phyloP scores from a whole-genome alignment of 2,888 invertebrate genomes.

The Nesidiocoris tenuis region DNA sequence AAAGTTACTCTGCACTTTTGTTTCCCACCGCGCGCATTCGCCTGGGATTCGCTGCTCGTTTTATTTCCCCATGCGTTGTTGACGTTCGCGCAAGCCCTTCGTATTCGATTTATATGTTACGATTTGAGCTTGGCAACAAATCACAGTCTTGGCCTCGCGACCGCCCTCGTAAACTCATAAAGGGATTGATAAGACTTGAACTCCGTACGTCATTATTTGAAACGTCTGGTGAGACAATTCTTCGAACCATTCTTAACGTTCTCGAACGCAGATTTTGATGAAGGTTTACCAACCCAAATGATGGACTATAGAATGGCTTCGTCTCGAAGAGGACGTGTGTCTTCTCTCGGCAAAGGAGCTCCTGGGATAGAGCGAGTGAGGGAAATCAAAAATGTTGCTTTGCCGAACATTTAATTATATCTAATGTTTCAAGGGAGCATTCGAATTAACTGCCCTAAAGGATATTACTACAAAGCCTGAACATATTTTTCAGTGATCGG shows the following conservation, averaged over 20 bases:
- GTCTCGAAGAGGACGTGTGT: no score
- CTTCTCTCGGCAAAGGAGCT: no score
- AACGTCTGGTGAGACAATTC: not conserved
- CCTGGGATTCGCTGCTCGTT: constrained; percentile 10
- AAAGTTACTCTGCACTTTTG: constrained; percentile 18
- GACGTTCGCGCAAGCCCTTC: not conserved
- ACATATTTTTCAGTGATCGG: no score
- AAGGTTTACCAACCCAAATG: no score
- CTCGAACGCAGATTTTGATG: no score
- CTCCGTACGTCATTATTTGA: not conserved
- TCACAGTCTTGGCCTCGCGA: not conserved
- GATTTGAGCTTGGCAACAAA: not conserved
- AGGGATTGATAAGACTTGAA: not conserved
- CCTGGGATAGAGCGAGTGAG: no score
- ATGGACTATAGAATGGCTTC: no score
- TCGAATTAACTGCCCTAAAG: no score
- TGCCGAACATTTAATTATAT: no score
- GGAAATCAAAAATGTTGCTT: no score
- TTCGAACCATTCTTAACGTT: not conserved
- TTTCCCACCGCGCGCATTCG: constrained; percentile 23
- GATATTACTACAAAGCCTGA: no score
- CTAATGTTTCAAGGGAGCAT: no score
- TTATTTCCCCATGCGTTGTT: not conserved
- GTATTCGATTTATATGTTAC: not conserved
- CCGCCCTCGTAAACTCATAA: constrained; percentile 6